Base-by-base conservation (phyloP, 1,140 invertebrate species). In the Arctopsyche grandis region DNA sequence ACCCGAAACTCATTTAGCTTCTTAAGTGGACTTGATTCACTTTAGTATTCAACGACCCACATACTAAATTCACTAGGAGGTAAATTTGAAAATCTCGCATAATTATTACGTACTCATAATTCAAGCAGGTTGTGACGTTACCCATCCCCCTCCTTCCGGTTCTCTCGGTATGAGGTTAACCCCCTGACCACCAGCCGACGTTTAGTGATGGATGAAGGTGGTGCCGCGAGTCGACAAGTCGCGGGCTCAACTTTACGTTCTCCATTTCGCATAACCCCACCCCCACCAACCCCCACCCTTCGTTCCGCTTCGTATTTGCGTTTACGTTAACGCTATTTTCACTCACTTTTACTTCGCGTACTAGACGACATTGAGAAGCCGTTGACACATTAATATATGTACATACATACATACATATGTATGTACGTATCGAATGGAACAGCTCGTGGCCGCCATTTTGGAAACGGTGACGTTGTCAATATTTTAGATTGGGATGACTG, bases 191-290 rank as follows among this genome's bases (percentile, higher is more conserved):
- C 66, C 9, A 69, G 66, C 38, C 38, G 66, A 44, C 66, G 22
- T 26, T 12, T 21, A 16, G 16, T 75, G 73, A 75, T 60, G 73
- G 73, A 75, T 75, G 73, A 60, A 60, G 22, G 73, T 38, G n/a
- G 48, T 9, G 9, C 12, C 22, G 9, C 10, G 22, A 16, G 48
- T 10, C 70, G 70, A 73, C 70, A 73, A 75, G 73, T 75, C 73
- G 43, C 52, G 52, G 52, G 10, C 14, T 24, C 70, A 48, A 10
- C 22, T 73, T 48, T 73, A 48, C 44, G 70, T 46, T 24, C 43
- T 60, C 9, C 58, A 1, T 16, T 43, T 48, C 4, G 3, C 10
- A 5, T 1, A 52, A 3, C 10, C 10, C 16, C 48, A 1, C 16
- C 16, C 12, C 4, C 48, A 46, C 12, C 44, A 46, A 7, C 44